A percentile compares a stretch with the other conserved stretches of the same genome.
phyloP scores from a whole-genome alignment of 2,113 vertebrate species.

The Ictidomys tridecemlineatus region DNA sequence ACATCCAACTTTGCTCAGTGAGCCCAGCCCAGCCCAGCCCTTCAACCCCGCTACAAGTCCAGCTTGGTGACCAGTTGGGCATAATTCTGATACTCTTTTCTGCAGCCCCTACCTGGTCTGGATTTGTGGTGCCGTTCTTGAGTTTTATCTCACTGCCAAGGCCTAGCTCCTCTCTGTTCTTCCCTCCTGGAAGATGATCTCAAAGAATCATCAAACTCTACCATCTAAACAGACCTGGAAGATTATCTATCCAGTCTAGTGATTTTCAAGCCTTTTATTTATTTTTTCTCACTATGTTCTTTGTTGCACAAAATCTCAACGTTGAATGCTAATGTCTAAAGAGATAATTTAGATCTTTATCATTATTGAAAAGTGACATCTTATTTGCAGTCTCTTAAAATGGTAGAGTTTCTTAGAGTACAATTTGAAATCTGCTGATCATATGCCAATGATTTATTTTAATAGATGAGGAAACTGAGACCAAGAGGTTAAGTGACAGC shows the following conservation, averaged over 20 bases:
- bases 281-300: neutral
- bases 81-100: neutral
- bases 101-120: neutral
- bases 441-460: neutral
- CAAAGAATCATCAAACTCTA: neutral
- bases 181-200: neutral
- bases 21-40: no score
- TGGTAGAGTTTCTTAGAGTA: neutral
- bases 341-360: neutral
- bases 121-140: neutral
- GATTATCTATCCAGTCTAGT: neutral
- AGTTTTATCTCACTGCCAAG: neutral
- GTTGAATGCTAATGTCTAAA: neutral
- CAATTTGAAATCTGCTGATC: neutral
- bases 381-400: neutral
- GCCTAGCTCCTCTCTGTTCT: neutral
- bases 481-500: neutral
- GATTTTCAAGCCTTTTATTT: neutral
- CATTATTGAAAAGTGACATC: constrained; percentile 8
- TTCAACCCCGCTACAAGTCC: neutral
- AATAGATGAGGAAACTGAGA: neutral
- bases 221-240: neutral
- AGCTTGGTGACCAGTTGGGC: neutral
- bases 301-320: neutral
- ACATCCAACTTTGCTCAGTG: neutral